Base-by-base conservation (phyloP, 23 tunicate species). In the Clavelina lepadiformis region DNA sequence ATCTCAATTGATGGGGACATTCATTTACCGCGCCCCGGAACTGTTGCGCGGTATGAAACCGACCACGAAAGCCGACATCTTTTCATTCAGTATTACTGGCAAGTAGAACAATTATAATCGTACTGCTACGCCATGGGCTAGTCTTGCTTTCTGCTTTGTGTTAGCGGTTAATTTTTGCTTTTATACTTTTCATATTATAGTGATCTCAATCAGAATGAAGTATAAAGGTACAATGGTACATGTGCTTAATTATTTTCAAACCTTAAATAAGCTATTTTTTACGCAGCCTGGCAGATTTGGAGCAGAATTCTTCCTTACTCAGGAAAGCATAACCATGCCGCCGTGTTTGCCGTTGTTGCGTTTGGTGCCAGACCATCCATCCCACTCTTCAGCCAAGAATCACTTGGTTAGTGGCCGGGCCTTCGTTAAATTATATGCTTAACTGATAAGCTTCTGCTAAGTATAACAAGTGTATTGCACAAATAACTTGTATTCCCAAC, bases 1-100 rank as follows among this genome's bases (percentile, higher is more conserved):
- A 34, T 86, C 95, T 32, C 69, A 71, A 18, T 50, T 87, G 26
- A 67, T 79, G 77, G 96, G 96, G 21, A 87, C 96, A 11, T 87
- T 73, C 45, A 54, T 77, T 1, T 87, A 87, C 49, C 77, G 96
- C 26, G 96, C 96, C 0, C 96, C 96, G n/a, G 96, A 87, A 51
- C 51, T 87, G 15, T 58, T 87, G 46, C 72, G 76, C 0, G 96
- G 96, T 18, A 50, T 30, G 26, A 44, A 25, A 29, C 86, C 87
- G 1, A 55, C 72, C 35, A 4, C 65, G 35, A 79, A 80, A 33
- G 76, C 96, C 0, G 96, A 87, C 35, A 74, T 87, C 20, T 87
- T 44, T 65, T 87, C 96, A 6, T 79, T 79, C 35, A 51, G 82
- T 28, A 87, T 87, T 32, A 87, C 96, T 34, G 82, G 82, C 66